Conservation (phyloP, 64 coral and sea anemone species). For the Montipora foliosa region DNA sequence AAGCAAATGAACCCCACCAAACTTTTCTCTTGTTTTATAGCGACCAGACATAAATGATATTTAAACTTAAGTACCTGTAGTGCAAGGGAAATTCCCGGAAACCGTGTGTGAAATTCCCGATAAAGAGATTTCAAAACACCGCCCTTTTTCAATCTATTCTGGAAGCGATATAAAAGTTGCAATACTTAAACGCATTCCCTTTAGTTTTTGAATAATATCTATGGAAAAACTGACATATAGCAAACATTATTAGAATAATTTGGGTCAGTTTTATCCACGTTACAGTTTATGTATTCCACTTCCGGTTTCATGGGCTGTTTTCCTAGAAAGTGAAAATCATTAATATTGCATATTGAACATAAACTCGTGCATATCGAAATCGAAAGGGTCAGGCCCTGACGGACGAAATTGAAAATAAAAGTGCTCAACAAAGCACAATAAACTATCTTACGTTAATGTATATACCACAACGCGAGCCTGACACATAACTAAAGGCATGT, state of each 20-base stretch:
- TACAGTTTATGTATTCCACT: neutral
- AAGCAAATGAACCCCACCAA: neutral
- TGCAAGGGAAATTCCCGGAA: constrained; percentile 30
- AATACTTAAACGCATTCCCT: neutral
- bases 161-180: too few relatives aligned
- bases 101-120: neutral
- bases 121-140: neutral
- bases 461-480: too few relatives aligned
- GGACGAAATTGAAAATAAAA: neutral
- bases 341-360: neutral
- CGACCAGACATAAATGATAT: neutral
- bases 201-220: neutral
- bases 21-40: neutral
- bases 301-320: neutral
- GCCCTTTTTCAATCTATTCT: neutral
- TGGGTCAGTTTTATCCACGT: neutral
- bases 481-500: too few relatives aligned
- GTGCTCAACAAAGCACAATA: neutral
- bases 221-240: neutral
- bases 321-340: neutral
- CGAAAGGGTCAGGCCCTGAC: neutral
- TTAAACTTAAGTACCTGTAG: neutral
- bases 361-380: neutral
- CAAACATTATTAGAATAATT: neutral
- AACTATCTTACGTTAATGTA: too few relatives aligned